Evolutionary conservation across 2,797 vertebrate genomes (phyloP), one percentile per base, ranked within the genome.

Genomic region (Ctenopoma multispine): DNA sequence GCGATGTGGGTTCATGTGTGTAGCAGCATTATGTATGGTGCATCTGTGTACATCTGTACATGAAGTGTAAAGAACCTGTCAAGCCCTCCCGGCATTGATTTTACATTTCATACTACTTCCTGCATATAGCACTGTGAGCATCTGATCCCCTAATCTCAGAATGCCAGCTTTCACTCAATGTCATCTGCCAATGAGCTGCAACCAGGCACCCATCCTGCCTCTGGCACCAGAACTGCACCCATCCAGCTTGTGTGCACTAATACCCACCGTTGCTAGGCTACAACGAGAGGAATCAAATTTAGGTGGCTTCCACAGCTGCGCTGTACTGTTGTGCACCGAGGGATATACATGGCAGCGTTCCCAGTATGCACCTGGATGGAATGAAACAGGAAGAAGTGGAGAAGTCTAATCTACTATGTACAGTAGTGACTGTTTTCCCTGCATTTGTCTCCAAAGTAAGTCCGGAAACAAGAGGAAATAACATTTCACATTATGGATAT

Each of bases 141-240:
- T 89, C 89, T 92, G 91, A 94, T 91, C 92, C 91, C 63, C 92
- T 93, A 94, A 95, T 94, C 92, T 90, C 89, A 77, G 72, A 75
- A 86, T 87, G 87, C 89, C 91, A 93, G 90, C 88, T 90, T 92
- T 92, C 86, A 87, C 90, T 92, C 91, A 92, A 90, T 92, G 93
- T 93, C 93, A 94, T 90, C 90, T 92, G 90, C 91, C 92, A 91
- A 87, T 91, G 91, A 92, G 90, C 92, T 92, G 94, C 89, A 87
- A 92, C 90, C 88, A 84, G 86, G 89, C 86, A 89, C 87, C 93
- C 89, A 88, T 91, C 88, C 89, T 84, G 89, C 90, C 91, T 88
- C 91, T 93, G 94, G 90, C 90, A 92, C 88, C 83, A 75, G 80
- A 89, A 87, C 90, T 86, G 89, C 84, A 88, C 87, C 91, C 90